phyloP scores from a whole-genome alignment of 2,888 invertebrate genomes.

The Pachycephus smyrnensis region DNA sequence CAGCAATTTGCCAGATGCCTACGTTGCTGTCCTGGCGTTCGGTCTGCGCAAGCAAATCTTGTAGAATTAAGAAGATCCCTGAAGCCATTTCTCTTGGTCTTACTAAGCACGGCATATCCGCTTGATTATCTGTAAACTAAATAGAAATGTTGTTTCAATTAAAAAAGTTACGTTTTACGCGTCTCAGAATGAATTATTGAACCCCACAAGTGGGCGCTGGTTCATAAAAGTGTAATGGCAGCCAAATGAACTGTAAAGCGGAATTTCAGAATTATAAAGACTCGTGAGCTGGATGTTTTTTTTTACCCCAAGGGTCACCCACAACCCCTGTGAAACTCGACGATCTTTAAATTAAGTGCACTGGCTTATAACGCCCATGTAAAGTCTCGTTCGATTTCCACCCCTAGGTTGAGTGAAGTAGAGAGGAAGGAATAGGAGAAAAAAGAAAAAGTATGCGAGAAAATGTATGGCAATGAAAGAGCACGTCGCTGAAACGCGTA shows the following conservation, averaged over 20 bases:
- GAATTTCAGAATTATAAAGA: conserved; percentile 53
- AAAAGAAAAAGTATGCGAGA: conserved; percentile 13
- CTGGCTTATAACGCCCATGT: conserved; percentile 61
- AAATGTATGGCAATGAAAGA: too few relatives aligned
- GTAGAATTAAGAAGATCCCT: too few relatives aligned
- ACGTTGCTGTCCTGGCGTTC: conserved; percentile 9
- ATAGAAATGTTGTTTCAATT: too few relatives aligned
- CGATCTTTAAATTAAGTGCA: conserved; percentile 64
- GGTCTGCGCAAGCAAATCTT: too few relatives aligned
- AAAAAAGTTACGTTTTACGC: too few relatives aligned
- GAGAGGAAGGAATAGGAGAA: conserved; percentile 1
- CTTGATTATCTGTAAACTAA: too few relatives aligned
- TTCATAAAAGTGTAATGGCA: conserved; percentile 10
- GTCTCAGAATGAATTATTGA: too few relatives aligned
- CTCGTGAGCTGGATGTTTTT: conserved; percentile 13
- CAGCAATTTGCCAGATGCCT: conserved; percentile 61
- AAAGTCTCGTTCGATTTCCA: conserved; percentile 56
- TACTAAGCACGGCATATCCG: too few relatives aligned
- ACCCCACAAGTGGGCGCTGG: too few relatives aligned
- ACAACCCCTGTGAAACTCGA: conserved; percentile 22
- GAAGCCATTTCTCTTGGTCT: too few relatives aligned
- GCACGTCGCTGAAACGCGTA: conserved; percentile 50
- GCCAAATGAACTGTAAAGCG: conserved; percentile 60
- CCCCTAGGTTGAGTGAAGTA: conserved; percentile 14
- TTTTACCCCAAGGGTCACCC: not conserved